phyloP scores from a whole-genome alignment of 1,140 invertebrate genomes.

The Leguminivora glycinivorella region DNA sequence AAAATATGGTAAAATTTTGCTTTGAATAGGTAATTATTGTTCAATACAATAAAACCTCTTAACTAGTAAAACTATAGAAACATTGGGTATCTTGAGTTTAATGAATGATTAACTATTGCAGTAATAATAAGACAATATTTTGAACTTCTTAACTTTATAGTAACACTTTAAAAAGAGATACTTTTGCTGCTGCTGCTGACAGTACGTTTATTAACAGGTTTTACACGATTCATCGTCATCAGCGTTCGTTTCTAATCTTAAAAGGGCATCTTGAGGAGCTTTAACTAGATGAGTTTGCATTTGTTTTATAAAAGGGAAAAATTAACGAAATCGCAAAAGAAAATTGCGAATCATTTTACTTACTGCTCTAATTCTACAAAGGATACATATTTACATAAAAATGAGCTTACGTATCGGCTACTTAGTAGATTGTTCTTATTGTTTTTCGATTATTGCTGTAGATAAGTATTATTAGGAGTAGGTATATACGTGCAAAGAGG shows the following conservation, averaged over 20 bases:
- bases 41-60: no score
- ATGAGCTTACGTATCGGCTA: neutral
- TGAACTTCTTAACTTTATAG: no score
- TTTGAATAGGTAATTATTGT: neutral
- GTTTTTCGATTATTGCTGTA: neutral
- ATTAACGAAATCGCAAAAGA: neutral
- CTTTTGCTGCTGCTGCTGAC: neutral
- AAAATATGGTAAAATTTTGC: neutral
- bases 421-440: neutral
- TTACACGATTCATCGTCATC: neutral
- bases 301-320: neutral
- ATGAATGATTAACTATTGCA: no score
- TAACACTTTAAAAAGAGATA: no score
- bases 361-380: neutral
- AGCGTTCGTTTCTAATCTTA: neutral
- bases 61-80: no score
- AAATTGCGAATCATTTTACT: neutral
- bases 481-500: no score
- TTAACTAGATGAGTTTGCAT: neutral
- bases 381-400: constrained; percentile 1
- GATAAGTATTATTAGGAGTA: no score
- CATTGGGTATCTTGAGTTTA: no score
- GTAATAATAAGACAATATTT: no score
- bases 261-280: neutral
- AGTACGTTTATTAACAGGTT: neutral